These are phyloP conservation scores for Steinernema hermaphroditum DNA, from an alignment of 2,888 invertebrate genomes.

Conservation along the genomic window DNA sequence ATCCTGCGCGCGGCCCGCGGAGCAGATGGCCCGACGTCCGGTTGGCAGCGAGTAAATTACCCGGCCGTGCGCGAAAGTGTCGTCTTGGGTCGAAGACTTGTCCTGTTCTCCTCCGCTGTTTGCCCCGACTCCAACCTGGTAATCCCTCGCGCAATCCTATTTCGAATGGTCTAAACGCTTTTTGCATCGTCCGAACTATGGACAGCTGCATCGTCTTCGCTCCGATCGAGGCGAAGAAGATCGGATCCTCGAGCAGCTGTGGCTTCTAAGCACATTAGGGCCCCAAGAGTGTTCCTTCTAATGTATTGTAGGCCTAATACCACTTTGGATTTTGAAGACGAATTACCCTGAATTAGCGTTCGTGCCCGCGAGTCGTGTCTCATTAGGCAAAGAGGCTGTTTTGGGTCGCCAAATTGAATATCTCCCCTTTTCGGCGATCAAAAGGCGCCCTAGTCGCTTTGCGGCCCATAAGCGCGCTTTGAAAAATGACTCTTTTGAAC, in stretches of 20 bases:
- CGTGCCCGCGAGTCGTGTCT: no score
- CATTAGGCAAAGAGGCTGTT: no score
- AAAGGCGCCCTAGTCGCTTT: slow-evolving; percentile 1
- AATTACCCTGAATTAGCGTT: no score
- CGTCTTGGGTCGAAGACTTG: slow-evolving; percentile 26
- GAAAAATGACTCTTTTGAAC: slow-evolving; percentile 6
- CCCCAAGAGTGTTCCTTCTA: no score
- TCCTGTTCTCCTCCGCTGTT: background rate
- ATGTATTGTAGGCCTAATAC: no score
- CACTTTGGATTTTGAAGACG: no score
- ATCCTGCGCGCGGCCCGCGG: slow-evolving; percentile 17
- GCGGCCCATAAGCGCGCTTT: slow-evolving; percentile 23
- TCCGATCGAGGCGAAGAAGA: background rate
- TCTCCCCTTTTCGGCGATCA: slow-evolving; percentile 6
- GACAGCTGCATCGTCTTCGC: background rate
- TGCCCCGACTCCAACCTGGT: background rate
- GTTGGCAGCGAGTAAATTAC: slow-evolving; percentile 31
- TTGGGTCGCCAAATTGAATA: slow-evolving; percentile 12
- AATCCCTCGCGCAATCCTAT: slow-evolving; percentile 11
- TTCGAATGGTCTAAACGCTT: no score
- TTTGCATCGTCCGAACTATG: background rate
- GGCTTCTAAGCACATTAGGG: background rate
- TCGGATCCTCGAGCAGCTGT: background rate
- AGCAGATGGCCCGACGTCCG: slow-evolving; percentile 30
- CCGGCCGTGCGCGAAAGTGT: slow-evolving; percentile 24